Conservation (phyloP, 2,888 invertebrate species). For the Hyalella azteca region DNA sequence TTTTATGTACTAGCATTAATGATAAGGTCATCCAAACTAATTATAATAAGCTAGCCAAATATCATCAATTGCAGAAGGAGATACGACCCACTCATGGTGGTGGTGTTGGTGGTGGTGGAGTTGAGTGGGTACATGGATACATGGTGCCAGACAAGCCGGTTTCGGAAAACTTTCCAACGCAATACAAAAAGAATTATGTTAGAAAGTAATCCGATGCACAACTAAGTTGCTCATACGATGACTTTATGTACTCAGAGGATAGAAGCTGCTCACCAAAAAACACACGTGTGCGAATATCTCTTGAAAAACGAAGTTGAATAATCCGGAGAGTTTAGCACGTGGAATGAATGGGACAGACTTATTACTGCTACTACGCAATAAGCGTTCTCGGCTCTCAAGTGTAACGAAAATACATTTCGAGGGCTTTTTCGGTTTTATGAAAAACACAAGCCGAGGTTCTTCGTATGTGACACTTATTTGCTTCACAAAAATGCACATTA, state of each 20-base stretch:
- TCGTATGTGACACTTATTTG: no score
- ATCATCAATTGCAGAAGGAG: background rate
- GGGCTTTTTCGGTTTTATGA: no score
- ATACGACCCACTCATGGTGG: background rate
- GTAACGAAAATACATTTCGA: no score
- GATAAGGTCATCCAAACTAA: no score
- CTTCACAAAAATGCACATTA: no score
- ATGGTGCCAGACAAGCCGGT: constrained; percentile 12
- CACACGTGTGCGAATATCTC: background rate
- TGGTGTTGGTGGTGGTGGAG: constrained; percentile 4
- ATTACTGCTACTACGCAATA: background rate
- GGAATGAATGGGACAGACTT: constrained; percentile 3
- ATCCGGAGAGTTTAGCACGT: background rate
- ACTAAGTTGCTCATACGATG: no score
- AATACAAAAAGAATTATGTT: background rate
- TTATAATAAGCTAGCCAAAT: no score
- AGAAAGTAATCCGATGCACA: no score
- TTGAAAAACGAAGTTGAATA: background rate
- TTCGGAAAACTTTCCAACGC: background rate
- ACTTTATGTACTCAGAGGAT: background rate
- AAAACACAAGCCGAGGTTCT: no score
- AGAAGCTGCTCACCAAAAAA: background rate
- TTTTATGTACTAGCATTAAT: no score
- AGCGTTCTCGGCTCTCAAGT: no score
- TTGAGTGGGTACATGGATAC: background rate